A percentile compares a stretch with the other conserved stretches of the same genome.
Evolutionary conservation across 2,888 invertebrate species (phyloP).

Genomic region (Bellardia bayeri): DNA sequence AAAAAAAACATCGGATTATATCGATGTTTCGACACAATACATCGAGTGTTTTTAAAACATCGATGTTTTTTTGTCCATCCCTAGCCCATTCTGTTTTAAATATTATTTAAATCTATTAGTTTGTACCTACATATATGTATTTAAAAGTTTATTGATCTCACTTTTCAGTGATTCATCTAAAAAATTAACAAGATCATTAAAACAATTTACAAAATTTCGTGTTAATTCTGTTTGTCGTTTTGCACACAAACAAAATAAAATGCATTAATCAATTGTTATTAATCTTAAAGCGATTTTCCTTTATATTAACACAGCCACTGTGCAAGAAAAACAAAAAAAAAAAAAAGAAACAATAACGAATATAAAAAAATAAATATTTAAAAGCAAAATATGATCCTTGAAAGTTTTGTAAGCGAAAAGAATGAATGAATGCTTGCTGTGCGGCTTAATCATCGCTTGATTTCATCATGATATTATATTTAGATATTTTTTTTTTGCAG

Average conservation of each 20-base stretch:
- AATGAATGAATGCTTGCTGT: constrained; percentile 66
- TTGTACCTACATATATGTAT: no score
- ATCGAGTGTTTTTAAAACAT: no score
- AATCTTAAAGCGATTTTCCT: constrained; percentile 59
- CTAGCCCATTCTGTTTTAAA: no score
- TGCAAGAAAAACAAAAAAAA: not conserved
- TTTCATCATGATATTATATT: constrained; percentile 68
- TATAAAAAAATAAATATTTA: constrained; percentile 14
- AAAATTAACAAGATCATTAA: constrained; percentile 28
- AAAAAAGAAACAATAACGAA: not conserved
- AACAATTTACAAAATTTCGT: constrained; percentile 14
- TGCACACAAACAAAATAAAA: constrained; percentile 16
- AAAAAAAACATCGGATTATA: no score
- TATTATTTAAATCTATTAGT: no score
- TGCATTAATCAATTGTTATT: constrained; percentile 68
- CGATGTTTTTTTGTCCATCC: no score
- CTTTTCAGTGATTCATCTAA: not conserved
- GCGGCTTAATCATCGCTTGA: constrained; percentile 73
- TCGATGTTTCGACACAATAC: no score
- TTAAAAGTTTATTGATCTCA: not conserved
- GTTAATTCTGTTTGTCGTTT: constrained; percentile 16
- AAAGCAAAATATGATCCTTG: constrained; percentile 61
- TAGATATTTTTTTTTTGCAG: constrained; percentile 46
- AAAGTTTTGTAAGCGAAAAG: constrained; percentile 44
- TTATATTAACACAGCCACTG: constrained; percentile 67